Percentiles rank a stretch among this genome's conserved stretches.
phyloP scores from a whole-genome alignment of 2,888 invertebrate genomes.

The Eudasyphora cyanicolor region DNA sequence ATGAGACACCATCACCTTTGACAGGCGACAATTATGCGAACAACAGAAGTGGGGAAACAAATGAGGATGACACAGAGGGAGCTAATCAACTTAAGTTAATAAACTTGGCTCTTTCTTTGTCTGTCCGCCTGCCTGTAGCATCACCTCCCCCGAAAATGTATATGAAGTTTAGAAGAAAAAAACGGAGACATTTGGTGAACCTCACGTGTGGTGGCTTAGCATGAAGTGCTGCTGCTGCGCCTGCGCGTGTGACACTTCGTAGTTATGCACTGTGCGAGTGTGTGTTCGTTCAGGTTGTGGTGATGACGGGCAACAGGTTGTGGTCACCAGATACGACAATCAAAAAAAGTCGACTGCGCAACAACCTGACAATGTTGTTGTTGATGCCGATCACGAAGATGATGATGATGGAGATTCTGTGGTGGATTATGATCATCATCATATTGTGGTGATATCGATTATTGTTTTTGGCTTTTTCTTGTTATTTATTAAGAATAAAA shows the following conservation, averaged over 20 bases:
- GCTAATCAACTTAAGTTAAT: background rate
- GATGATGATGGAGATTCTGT: background rate
- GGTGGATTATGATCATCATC: background rate
- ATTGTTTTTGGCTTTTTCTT: background rate
- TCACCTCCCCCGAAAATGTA: slow-evolving; percentile 20
- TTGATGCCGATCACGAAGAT: background rate
- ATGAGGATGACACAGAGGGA: background rate
- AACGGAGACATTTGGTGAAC: slow-evolving; percentile 25
- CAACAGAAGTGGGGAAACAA: no score
- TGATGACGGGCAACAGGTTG: slow-evolving; percentile 37
- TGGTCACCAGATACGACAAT: slow-evolving; percentile 8
- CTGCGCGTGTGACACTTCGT: background rate
- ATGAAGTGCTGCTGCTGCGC: slow-evolving; percentile 7
- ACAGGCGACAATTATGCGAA: background rate
- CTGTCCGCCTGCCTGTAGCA: slow-evolving; percentile 42
- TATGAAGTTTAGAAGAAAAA: slow-evolving; percentile 2
- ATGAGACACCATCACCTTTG: background rate
- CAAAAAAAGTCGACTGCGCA: background rate
- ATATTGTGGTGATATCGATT: no score
- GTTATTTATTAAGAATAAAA: slow-evolving; percentile 11
- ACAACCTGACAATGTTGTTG: background rate
- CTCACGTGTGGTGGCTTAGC: slow-evolving; percentile 26
- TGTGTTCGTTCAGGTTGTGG: background rate
- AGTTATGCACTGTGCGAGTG: background rate
- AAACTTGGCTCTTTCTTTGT: no score